Percentiles rank a stretch among this genome's conserved stretches.
phyloP scores from a whole-genome alignment of 2,797 vertebrate genomes.

The Limosa lapponica region DNA sequence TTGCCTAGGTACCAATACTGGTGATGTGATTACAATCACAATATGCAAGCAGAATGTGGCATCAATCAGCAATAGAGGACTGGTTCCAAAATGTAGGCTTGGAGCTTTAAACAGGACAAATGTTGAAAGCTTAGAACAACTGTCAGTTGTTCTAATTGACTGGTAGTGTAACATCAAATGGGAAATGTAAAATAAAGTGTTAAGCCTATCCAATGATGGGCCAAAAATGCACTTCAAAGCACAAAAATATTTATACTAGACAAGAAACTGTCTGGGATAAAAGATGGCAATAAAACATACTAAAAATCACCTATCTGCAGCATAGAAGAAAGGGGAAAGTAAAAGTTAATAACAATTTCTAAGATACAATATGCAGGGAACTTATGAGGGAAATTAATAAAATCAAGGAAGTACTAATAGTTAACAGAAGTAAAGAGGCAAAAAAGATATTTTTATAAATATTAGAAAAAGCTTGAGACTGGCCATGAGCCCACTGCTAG shows the following conservation, averaged over 20 bases:
- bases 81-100: not conserved
- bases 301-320: not conserved
- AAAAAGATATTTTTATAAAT: conserved; percentile 16
- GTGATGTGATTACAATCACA: not conserved
- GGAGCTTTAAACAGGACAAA: not conserved
- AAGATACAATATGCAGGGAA: not conserved
- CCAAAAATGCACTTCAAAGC: not conserved
- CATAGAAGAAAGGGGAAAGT: not conserved
- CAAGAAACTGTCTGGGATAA: not conserved
- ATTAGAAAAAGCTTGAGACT: not conserved
- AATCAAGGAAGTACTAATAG: not conserved
- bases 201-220: not conserved
- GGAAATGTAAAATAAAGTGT: not conserved
- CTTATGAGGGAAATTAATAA: not conserved
- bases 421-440: not conserved
- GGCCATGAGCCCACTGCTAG: not conserved
- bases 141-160: not conserved
- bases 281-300: not conserved
- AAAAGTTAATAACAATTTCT: not conserved
- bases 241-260: not conserved
- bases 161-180: not conserved
- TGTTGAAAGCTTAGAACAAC: not conserved
- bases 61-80: not conserved
- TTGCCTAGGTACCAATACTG: not conserved
- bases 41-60: not conserved